Percentiles rank a stretch among this genome's conserved stretches.
Conservation (phyloP, 2,113 vertebrate genomes). For the Sclerurus mexicanus region DNA sequence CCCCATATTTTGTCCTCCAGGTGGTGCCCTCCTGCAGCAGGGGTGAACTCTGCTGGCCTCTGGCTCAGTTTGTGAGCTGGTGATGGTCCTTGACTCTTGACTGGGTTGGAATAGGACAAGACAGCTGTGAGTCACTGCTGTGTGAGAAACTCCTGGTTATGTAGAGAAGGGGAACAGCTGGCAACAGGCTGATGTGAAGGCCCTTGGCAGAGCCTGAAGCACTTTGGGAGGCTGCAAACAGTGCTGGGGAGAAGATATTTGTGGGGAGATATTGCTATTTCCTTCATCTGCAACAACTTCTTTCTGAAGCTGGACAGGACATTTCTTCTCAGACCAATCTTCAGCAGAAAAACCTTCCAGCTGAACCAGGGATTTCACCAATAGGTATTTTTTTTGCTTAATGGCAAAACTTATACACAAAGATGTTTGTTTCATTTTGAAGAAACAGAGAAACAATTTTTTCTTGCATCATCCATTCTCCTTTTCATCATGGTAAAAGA, state of each 20-base stretch:
- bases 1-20: background rate
- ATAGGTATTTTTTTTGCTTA: background rate
- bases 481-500: background rate
- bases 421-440: background rate
- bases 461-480: background rate
- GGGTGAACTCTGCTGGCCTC: background rate
- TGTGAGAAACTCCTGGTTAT: background rate
- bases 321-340: background rate
- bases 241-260: background rate
- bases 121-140: background rate
- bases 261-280: background rate
- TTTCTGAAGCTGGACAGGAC: background rate
- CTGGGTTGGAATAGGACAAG: background rate
- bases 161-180: background rate
- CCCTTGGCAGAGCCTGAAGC: background rate
- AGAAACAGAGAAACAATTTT: background rate
- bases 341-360: background rate
- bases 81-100: background rate
- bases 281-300: background rate
- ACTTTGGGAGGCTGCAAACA: fast-evolving
- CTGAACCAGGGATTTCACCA: background rate
- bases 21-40: background rate
- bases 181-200: background rate
- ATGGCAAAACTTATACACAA: background rate
- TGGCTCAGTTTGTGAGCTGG: background rate